A percentile compares a stretch with the other conserved stretches of the same genome.
Evolutionary conservation across 1,140 invertebrate genomes (phyloP).

Genomic region (Drosophila virilis): DNA sequence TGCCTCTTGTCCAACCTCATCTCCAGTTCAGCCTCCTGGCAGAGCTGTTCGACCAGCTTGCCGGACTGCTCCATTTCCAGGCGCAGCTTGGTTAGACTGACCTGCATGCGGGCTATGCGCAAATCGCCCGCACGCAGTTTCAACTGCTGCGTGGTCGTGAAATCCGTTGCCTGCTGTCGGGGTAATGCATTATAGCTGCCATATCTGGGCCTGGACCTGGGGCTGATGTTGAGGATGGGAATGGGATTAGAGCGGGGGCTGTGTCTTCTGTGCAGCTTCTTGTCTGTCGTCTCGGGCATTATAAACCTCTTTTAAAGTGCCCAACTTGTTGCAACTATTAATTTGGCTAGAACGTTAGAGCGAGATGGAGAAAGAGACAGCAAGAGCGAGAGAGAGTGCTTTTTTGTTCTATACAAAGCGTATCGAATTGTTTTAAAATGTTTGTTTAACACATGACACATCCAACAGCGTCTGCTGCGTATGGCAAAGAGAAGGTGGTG

Average conservation of each 20-base stretch:
- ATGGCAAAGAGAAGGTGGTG: conserved; percentile 1
- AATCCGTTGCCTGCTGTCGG: conserved; percentile 30
- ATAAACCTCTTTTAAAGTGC: not conserved
- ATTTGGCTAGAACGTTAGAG: conserved; percentile 6
- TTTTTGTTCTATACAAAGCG: not conserved
- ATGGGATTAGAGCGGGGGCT: not conserved
- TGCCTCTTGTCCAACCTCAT: not conserved
- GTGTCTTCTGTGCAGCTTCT: not conserved
- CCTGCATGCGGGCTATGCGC: conserved; percentile 56
- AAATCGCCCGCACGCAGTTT: conserved; percentile 61
- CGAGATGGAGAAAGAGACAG: not conserved
- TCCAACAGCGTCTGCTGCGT: conserved; percentile 43
- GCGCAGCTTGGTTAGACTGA: conserved; percentile 46
- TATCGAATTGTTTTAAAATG: conserved; percentile 40
- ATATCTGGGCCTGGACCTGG: not conserved
- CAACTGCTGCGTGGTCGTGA: conserved; percentile 52
- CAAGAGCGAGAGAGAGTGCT: not conserved
- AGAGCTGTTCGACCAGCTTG: conserved; percentile 46
- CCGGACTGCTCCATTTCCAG: conserved; percentile 55
- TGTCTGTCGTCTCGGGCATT: conserved; percentile 21
- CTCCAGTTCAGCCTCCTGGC: conserved; percentile 20
- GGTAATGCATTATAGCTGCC: conserved; percentile 3
- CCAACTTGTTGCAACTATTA: conserved; percentile 5
- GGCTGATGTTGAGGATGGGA: not conserved
- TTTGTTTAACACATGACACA: conserved; percentile 60